Evolutionary conservation across 2,888 invertebrate species (phyloP).

Genomic region (Monopis laevigella): DNA sequence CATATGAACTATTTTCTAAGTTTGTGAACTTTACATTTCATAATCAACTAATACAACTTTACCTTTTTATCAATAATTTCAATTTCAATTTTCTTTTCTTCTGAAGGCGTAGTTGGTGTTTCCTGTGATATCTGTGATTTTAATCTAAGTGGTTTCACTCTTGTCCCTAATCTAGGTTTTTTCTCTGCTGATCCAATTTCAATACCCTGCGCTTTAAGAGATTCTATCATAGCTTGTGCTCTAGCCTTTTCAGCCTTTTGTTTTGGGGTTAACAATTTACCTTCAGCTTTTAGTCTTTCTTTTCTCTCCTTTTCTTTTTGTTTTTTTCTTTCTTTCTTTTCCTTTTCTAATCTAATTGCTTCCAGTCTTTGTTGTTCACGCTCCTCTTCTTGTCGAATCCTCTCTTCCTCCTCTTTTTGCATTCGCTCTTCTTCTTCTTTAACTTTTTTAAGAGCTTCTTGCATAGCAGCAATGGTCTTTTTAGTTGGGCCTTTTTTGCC

Average conservation of each 20-base stretch:
- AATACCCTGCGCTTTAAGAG: slow-evolving; percentile 88
- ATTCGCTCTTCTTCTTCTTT: slow-evolving; percentile 89
- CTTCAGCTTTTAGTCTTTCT: slow-evolving; percentile 94
- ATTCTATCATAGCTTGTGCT: slow-evolving; percentile 89
- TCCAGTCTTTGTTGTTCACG: slow-evolving; percentile 78
- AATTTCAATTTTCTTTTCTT: slow-evolving; percentile 56
- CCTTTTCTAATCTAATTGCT: slow-evolving; percentile 82
- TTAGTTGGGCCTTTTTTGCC: slow-evolving; percentile 80
- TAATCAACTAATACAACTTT: too few relatives aligned
- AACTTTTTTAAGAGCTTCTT: slow-evolving; percentile 87
- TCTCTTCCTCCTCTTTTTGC: slow-evolving; percentile 82
- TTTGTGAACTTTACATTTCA: too few relatives aligned
- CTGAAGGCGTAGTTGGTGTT: slow-evolving; percentile 52
- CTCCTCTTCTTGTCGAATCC: slow-evolving; percentile 76
- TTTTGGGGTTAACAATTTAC: slow-evolving; percentile 91
- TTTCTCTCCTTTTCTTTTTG: slow-evolving; percentile 93
- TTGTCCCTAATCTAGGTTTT: slow-evolving; percentile 74
- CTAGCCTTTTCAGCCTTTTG: slow-evolving; percentile 91
- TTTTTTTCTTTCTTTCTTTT: slow-evolving; percentile 87
- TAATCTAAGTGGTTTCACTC: slow-evolving; percentile 75
- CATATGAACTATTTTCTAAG: too few relatives aligned
- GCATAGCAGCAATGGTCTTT: slow-evolving; percentile 90
- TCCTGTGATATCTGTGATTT: slow-evolving; percentile 72
- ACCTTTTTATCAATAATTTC: slow-evolving; percentile 64
- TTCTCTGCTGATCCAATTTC: slow-evolving; percentile 79